Evolutionary conservation across 2,113 vertebrate genomes (phyloP).

Genomic region (Paramormyrops kingsleyae): DNA sequence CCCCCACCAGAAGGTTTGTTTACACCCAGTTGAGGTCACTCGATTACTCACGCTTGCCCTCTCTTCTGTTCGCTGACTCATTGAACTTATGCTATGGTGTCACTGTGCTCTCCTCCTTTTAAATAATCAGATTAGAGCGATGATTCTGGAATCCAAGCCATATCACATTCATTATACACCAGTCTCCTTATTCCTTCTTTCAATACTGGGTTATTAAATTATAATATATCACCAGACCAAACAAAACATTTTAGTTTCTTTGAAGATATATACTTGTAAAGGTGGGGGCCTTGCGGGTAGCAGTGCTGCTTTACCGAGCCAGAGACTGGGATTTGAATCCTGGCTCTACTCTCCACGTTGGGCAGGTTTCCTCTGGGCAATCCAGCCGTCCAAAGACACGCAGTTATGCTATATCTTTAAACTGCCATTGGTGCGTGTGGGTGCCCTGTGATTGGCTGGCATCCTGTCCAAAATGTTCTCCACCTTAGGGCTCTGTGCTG

Average conservation of each 20-base stretch:
- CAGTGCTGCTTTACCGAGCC: not conserved
- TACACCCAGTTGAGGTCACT: not conserved
- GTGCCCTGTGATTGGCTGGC: not conserved
- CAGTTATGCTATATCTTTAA: not conserved
- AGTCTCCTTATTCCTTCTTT: not conserved
- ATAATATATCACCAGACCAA: not conserved
- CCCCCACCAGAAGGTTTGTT: not conserved
- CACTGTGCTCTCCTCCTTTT: not conserved
- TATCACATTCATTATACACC: not conserved
- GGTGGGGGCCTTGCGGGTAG: not conserved
- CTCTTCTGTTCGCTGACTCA: not conserved
- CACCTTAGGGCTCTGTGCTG: not conserved
- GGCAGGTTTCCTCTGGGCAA: not conserved
- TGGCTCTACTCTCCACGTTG: not conserved
- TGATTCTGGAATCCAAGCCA: not conserved
- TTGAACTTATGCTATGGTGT: not conserved
- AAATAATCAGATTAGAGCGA: not conserved
- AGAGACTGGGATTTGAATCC: not conserved
- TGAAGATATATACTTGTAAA: not conserved
- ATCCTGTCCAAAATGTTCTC: not conserved
- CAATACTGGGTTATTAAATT: not conserved
- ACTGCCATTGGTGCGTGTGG: not conserved
- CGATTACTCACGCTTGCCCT: not conserved
- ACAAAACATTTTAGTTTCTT: not conserved
- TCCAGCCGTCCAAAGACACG: not conserved